A percentile compares a stretch with the other conserved stretches of the same genome.
Conservation (phyloP, 2,888 invertebrate species). For the Chaetogeoica ovagalla region DNA sequence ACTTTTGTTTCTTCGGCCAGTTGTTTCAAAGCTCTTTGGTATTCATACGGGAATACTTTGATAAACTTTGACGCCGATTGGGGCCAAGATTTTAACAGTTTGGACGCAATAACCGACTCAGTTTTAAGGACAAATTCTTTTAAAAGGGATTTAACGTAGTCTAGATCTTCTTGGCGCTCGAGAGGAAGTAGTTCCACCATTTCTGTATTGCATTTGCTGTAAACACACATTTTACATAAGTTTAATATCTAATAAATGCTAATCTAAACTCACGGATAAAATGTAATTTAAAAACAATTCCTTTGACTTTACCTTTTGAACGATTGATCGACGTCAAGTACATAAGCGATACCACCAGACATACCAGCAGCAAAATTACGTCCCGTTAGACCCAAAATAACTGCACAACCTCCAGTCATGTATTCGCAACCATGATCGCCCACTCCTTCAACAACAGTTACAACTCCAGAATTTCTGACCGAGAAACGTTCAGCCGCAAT, state of each 20-base stretch:
- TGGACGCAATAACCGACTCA: constrained; percentile 80
- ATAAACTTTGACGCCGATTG: constrained; percentile 77
- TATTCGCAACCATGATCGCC: constrained; percentile 99
- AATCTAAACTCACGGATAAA: background rate
- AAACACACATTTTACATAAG: constrained; percentile 51
- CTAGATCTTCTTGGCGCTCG: constrained; percentile 75
- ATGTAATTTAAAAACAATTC: constrained; percentile 14
- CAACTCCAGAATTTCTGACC: constrained; percentile 95
- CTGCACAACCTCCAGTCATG: constrained; percentile 93
- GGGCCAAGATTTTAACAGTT: constrained; percentile 80
- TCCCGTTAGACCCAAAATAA: constrained; percentile 92
- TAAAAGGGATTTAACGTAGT: constrained; percentile 74
- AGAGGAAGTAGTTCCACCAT: constrained; percentile 89
- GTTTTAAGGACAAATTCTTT: constrained; percentile 86
- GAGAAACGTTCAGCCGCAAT: constrained; percentile 98
- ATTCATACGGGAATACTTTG: constrained; percentile 96
- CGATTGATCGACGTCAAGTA: constrained; percentile 85
- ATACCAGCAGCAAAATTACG: constrained; percentile 99
- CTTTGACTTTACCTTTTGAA: constrained; percentile 69
- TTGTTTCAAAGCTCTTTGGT: constrained; percentile 83
- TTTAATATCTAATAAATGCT: background rate
- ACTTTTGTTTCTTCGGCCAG: constrained; percentile 64
- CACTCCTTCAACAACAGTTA: constrained; percentile 95
- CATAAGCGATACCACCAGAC: constrained; percentile 92
- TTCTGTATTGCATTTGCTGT: constrained; percentile 87